Percentiles rank a stretch among this genome's conserved stretches.
phyloP scores from a whole-genome alignment of 1,140 invertebrate species.

The Steinernema khuongi region DNA sequence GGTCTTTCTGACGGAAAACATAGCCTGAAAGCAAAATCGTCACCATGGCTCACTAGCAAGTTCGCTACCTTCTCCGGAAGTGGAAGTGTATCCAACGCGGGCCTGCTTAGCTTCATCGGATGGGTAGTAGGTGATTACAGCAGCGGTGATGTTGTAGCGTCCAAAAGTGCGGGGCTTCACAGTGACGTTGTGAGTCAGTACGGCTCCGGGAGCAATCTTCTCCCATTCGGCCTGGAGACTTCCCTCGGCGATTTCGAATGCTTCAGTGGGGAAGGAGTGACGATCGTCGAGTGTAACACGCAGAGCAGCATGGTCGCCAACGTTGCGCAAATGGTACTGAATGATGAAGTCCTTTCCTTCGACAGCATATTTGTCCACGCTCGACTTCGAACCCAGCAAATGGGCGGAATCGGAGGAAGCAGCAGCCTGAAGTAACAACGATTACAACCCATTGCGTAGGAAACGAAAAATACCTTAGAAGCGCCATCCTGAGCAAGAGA shows the following conservation, averaged over 20 bases:
- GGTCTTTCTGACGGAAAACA: slow-evolving; percentile 89
- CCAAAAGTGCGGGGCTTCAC: slow-evolving; percentile 81
- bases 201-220: slow-evolving; percentile 65
- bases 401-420: slow-evolving; percentile 56
- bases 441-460: too few relatives aligned
- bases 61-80: slow-evolving; percentile 80
- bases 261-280: slow-evolving; percentile 56
- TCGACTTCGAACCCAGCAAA: slow-evolving; percentile 63
- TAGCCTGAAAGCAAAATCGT: slow-evolving; percentile 57
- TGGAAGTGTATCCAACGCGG: slow-evolving; percentile 75
- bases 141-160: slow-evolving; percentile 93
- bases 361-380: slow-evolving; percentile 96
- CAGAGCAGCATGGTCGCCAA: slow-evolving; percentile 60
- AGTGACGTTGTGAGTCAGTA: slow-evolving; percentile 87
- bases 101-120: slow-evolving; percentile 64
- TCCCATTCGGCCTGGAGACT: slow-evolving; percentile 47
- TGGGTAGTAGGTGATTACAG: slow-evolving; percentile 79
- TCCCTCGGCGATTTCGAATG: slow-evolving; percentile 56
- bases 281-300: slow-evolving; percentile 55
- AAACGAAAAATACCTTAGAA: too few relatives aligned
- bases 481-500: slow-evolving; percentile 28
- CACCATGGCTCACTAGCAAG: not conserved
- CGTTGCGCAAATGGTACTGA: slow-evolving; percentile 69
- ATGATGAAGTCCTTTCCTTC: slow-evolving; percentile 93
- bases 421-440: not conserved